Base-by-base conservation (phyloP, 2,797 vertebrate genomes). In the Acipenser transmontanus region DNA sequence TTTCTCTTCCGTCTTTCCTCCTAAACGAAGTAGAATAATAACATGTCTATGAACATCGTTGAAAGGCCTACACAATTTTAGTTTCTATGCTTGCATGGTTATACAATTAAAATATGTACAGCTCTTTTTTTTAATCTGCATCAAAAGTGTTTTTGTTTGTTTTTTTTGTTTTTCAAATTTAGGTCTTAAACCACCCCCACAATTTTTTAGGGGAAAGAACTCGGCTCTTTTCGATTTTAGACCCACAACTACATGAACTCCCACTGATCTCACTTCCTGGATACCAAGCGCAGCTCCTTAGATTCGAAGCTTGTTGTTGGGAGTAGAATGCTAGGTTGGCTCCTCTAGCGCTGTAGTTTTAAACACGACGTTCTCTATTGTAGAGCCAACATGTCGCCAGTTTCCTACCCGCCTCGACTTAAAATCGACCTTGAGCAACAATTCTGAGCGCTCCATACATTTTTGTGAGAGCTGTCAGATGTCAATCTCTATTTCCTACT, bases 191-290 rank as follows among this genome's bases (percentile, higher is more conserved):
- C 34, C 34, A 34, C 34, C 34, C 34, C 11, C 49, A 14, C 8
- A 84, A 83, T 78, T 82, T 85, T 85, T 84, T 67, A 59, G 73
- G 72, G 75, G 4, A 72, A 71, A 61, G 64, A 59, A 61, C 64
- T 71, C 51, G 69, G 79, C 69, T 81, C 73, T 76, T 78, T 74
- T 81, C 80, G 76, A 81, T 80, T 82, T 79, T 76, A 72, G 74
- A 70, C 75, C 74, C 62, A 75, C 66, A 71, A 66, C 71, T 64
- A 73, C 69, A 50, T 69, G 78, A 80, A 59, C 49, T 61, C 60
- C 56, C 57, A 47, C 48, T 76, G 75, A 77, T 52, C 68, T 87
- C 85, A 87, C 82, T 83, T 87, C 82, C 83, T 82, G 82, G 76
- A 83, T 74, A 78, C 80, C 49, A 61, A 62, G 69, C 65, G 59